Evolutionary conservation across 2,113 vertebrate genomes (phyloP), one percentile per base, ranked within the genome.

Genomic region (Albula goreensis): DNA sequence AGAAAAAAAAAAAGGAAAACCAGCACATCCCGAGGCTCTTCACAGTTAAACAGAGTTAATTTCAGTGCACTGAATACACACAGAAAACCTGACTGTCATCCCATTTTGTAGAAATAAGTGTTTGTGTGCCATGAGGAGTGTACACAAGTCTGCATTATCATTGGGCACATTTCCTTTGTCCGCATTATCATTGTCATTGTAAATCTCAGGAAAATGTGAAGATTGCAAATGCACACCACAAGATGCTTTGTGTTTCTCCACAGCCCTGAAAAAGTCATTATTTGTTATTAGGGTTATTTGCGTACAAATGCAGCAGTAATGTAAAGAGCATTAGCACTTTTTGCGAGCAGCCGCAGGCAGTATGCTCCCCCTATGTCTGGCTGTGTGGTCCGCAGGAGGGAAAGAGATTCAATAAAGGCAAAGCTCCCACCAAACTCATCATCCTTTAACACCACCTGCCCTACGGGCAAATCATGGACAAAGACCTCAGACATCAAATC

Each of bases 401-500:
- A 48, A 5, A n/a, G 50, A 80, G 53, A 57, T 57, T 82, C 53
- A 31, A 31, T 82, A 81, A 81, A 81, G 50, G 53, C 49, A 17
- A 15, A 48, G 78, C 52, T 50, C 77, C 57, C 86, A 84, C 84
- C 63, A 50, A 90, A 85, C 83, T 60, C 52, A 84, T 87, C 85
- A 78, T 17, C 85, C 88, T 89, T 83, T 25, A 74, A 51, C 63
- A 86, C 49, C 57, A 31, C 6, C 25, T 63, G 50, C 57, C 87
- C 60, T 53, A 31, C 52, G 83, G 88, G 85, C 13, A 80, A 83
- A 49, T 56, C 11, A 10, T 17, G 50, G 74, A 83, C 41, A 60
- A 56, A 85, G 56, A 50, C 80, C 53, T 63, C 70, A 56, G 57
- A 70, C 85, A 89, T 86, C 86, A 88, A 48, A 83, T 84, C 86